phyloP scores from a whole-genome alignment of 2,113 vertebrate species.

The Lycaon pictus region DNA sequence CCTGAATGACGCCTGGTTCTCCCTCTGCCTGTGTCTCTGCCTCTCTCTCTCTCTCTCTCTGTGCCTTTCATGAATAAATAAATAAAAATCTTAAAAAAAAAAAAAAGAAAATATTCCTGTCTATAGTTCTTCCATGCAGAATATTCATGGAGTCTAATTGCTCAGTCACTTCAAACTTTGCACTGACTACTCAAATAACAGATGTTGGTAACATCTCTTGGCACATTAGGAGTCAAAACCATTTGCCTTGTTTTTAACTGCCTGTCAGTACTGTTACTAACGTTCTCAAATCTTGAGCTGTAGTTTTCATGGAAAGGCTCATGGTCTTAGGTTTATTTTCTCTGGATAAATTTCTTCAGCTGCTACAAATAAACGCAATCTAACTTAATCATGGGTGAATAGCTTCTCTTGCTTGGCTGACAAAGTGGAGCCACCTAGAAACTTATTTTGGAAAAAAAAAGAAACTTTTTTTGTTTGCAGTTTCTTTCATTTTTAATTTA shows the following conservation, averaged over 20 bases:
- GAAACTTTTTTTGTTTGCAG: neutral
- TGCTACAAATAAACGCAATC: neutral
- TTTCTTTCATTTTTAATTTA: conserved; percentile 34
- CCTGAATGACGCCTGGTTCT: neutral
- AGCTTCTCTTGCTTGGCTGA: neutral
- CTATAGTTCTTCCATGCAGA: neutral
- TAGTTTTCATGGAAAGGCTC: neutral
- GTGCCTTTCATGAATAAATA: neutral
- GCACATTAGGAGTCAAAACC: neutral
- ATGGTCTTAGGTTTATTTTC: neutral
- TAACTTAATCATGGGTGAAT: neutral
- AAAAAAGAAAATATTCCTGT: neutral
- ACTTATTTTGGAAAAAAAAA: neutral
- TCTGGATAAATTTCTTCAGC: neutral
- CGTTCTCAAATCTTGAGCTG: neutral
- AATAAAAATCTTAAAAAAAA: neutral
- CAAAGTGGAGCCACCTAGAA: neutral
- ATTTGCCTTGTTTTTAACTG: neutral
- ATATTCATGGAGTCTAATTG: neutral
- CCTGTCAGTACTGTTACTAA: neutral
- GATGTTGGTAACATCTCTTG: neutral
- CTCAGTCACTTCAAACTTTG: neutral
- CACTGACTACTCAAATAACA: neutral
- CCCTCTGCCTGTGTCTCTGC: neutral
- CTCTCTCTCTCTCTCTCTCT: neutral